Evolutionary conservation across 2,113 vertebrate species (phyloP), one percentile per base, ranked within the genome.

Genomic region (Lynx canadensis): DNA sequence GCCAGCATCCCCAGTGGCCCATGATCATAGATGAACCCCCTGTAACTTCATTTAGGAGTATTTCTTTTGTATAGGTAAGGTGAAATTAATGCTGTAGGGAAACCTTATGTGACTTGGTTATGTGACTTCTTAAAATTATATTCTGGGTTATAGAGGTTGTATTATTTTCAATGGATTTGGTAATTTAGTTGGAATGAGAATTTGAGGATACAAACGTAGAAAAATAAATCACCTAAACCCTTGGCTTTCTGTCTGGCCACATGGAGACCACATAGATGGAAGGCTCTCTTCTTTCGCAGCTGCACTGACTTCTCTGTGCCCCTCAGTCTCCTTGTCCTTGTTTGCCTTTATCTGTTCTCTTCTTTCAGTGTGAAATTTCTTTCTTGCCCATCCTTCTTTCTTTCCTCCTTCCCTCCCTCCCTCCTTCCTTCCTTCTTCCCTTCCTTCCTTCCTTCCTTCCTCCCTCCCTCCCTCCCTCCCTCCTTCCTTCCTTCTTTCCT

Each of bases 161-260:
- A 13, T 57, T 71, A 25, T 82, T 96, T 93, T 41, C 65, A 92
- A 27, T 78, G 33, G 45, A 52, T 83, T 68, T 57, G n/a, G 66
- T 66, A 74, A 93, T 91, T 91, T 74, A 69, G 71, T 69, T 89
- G n/a, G 89, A 52, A 92, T 85, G 78, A 63, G 11, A 33, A 89
- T 78, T 87, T 76, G 93, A 94, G 27, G 13, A 76, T 73, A 96
- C 86, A 73, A 76, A 96, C 79, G 66, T 23, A 93, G 80, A 79
- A 85, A 96, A 97, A 55, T 82, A 95, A 95, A 84, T 83, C 25
- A 13, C 55, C 15, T 65, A 76, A 96, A 11, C 16, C 36, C 80
- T 33, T 69, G 12, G 48, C 27, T 91, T 87, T 95, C 82, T 63
- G 14, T 63, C 36, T 1, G 7, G 11, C 10, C 48, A 12, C 38